phyloP scores from a whole-genome alignment of 2,888 invertebrate genomes.

The Ptilodon capucinus region DNA sequence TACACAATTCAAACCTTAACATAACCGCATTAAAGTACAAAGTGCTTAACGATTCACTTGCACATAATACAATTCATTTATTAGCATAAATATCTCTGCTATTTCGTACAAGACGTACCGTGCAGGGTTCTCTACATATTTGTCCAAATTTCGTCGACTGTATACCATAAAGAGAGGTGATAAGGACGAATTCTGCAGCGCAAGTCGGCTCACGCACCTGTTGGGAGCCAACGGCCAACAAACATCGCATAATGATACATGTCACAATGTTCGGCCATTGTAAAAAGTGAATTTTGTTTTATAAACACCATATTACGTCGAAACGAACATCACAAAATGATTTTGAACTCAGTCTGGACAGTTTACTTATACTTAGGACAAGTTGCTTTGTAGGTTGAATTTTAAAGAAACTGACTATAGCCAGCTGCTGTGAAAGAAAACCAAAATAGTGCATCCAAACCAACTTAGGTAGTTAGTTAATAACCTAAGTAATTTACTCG shows the following conservation, averaged over 20 bases:
- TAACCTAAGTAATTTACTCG: no score
- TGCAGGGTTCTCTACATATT: conserved; percentile 74
- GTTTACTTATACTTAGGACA: no score
- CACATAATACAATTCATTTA: conserved; percentile 38
- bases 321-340: not conserved
- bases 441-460: no score
- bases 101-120: conserved; percentile 72
- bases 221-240: conserved; percentile 51
- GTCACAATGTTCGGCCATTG: conserved; percentile 43
- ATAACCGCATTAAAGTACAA: conserved; percentile 22
- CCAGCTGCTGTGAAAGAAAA: no score
- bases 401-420: no score
- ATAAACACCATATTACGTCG: not conserved
- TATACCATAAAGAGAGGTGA: conserved; percentile 50
- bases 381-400: no score
- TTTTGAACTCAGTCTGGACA: not conserved
- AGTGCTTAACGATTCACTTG: conserved; percentile 11
- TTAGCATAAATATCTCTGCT: conserved; percentile 47
- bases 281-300: not conserved
- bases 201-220: conserved; percentile 63
- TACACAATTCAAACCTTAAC: conserved; percentile 42
- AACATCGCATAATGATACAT: conserved; percentile 39
- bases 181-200: conserved; percentile 47
- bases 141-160: conserved; percentile 49
- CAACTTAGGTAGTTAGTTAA: no score